Evolutionary conservation across 2,797 vertebrate genomes (phyloP).

Genomic region (Ara ararauna): DNA sequence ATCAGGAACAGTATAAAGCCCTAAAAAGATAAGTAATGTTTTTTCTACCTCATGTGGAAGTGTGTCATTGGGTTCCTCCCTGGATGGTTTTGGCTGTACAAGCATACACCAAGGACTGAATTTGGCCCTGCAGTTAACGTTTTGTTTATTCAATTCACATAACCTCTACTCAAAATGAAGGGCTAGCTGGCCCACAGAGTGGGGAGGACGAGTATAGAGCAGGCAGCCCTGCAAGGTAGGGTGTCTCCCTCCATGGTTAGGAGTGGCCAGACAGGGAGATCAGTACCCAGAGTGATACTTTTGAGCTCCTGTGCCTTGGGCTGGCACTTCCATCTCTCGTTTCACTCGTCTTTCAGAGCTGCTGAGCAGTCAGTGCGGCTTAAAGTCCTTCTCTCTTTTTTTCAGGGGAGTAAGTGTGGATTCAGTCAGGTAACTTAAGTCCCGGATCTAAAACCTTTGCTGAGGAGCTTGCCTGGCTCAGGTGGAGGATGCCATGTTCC

Average conservation of each 20-base stretch:
- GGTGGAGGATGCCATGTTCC: neutral
- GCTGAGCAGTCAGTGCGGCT: neutral
- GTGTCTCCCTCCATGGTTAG: accelerated
- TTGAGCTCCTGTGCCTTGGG: accelerated
- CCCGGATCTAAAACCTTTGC: neutral
- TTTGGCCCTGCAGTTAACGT: neutral
- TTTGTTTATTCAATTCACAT: neutral
- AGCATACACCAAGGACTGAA: neutral
- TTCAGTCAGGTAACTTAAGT: neutral
- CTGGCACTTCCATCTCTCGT: neutral
- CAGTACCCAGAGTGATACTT: neutral
- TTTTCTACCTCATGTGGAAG: neutral
- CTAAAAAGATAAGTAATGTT: neutral
- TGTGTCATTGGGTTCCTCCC: neutral
- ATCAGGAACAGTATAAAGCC: neutral
- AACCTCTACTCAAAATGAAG: neutral
- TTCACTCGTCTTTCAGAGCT: neutral
- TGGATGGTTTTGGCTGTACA: neutral
- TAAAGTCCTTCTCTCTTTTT: neutral
- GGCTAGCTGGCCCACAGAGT: neutral
- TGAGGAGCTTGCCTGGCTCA: neutral
- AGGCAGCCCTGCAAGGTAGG: neutral
- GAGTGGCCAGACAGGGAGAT: neutral
- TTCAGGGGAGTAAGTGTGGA: neutral
- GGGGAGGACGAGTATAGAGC: neutral